These are phyloP conservation scores for Hesperophylax magnus DNA, from an alignment of 1,140 invertebrate genomes.

Conservation along the genomic window DNA sequence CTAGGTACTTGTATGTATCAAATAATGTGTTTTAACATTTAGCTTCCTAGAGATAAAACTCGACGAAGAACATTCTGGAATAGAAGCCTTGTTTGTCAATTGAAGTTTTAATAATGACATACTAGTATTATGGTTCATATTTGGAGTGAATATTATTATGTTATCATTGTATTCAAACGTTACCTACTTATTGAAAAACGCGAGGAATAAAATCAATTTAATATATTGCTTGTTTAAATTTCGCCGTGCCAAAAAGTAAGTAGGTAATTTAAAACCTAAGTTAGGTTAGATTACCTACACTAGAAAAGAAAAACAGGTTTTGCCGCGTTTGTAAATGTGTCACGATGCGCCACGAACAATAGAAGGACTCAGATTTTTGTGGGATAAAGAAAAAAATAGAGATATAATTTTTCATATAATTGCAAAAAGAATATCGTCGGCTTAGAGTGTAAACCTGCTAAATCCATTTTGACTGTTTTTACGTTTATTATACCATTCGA, in stretches of 20 bases:
- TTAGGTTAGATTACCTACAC: neutral
- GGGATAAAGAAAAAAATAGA: too few relatives aligned
- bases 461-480: too few relatives aligned
- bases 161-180: neutral
- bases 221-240: neutral
- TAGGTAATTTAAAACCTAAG: too few relatives aligned
- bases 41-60: slow-evolving; percentile 20
- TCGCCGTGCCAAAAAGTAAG: neutral
- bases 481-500: too few relatives aligned
- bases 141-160: too few relatives aligned
- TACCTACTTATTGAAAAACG: neutral
- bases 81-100: neutral
- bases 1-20: neutral
- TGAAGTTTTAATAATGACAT: too few relatives aligned
- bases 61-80: slow-evolving; percentile 12
- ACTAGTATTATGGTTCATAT: too few relatives aligned
- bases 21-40: neutral
- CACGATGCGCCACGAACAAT: neutral
- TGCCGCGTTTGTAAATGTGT: neutral
- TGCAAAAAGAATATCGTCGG: too few relatives aligned
- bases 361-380: too few relatives aligned
- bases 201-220: neutral
- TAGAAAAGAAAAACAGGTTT: too few relatives aligned
- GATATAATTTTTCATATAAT: too few relatives aligned
- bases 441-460: too few relatives aligned